A percentile compares a stretch with the other conserved stretches of the same genome.
Conservation (phyloP, 1,140 invertebrate species). For the Coelopa frigida region DNA sequence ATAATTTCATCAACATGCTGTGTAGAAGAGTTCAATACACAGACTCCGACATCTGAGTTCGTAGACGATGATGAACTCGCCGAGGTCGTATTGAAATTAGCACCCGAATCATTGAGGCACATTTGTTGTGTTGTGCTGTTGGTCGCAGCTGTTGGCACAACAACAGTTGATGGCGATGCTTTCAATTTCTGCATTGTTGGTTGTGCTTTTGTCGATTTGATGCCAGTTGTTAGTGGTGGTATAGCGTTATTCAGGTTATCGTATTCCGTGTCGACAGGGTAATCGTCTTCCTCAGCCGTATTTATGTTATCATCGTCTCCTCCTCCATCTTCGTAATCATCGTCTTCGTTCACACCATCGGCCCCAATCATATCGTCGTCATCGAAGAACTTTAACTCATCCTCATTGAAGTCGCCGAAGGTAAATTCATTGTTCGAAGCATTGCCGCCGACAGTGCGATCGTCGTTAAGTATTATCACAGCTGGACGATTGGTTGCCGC, state of each 20-base stretch:
- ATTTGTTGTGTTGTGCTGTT: background rate
- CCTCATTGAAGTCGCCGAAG: conserved; percentile 43
- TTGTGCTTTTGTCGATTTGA: background rate
- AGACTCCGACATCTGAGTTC: conserved; percentile 25
- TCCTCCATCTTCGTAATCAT: background rate
- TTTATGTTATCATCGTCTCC: conserved; percentile 1
- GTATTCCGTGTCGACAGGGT: too few relatives aligned
- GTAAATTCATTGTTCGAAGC: conserved; percentile 36
- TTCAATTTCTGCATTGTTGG: conserved; percentile 13
- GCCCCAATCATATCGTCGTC: conserved; percentile 10
- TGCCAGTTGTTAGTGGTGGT: background rate
- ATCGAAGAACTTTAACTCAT: conserved; percentile 37
- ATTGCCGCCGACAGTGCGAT: conserved; percentile 23
- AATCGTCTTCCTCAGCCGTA: too few relatives aligned
- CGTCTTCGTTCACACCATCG: background rate
- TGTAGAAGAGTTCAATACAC: too few relatives aligned
- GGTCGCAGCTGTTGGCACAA: background rate
- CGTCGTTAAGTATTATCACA: conserved; percentile 55
- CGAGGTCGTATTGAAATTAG: too few relatives aligned
- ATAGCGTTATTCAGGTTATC: too few relatives aligned
- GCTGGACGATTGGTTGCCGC: conserved; percentile 45
- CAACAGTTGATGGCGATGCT: too few relatives aligned
- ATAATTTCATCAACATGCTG: conserved; percentile 15
- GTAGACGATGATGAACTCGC: too few relatives aligned
- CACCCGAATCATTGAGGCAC: conserved; percentile 29